Base-by-base conservation (phyloP, 2,888 invertebrate species). In the Chrysolina haemoptera region DNA sequence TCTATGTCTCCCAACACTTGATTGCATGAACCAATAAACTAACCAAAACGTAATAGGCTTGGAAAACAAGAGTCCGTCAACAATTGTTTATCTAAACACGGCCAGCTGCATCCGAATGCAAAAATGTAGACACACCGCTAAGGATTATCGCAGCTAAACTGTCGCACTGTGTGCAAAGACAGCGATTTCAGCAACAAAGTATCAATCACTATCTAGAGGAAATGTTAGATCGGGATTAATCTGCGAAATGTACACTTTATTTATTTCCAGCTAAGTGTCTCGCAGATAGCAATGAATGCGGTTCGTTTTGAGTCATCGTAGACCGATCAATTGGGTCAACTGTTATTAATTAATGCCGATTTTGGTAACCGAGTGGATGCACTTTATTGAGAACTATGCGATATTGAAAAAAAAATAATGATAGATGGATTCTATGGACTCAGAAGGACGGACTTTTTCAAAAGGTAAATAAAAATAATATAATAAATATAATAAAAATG, bases 141-240 rank as follows among this genome's bases (percentile, higher is more conserved):
- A 27, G n/a, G 35, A 27, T 35, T 35, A 59, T 59, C 59, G 59
- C 59, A 35, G 27, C 27, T n/a, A 22, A 59, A 59, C n/a, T 35
- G 59, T 59, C 59, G 66, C 66, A 22, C 16, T 35, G 35, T 40
- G 10, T 53, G 67, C 67, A 67, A 18, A 14, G 67, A 53, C 64
- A 64, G 64, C 64, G 63, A 73, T 55, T 72, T 63, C 48, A 35
- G 64, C 53, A 48, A 74, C 74, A 74, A 70, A 64, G 74, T 74
- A 69, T 53, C 35, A 70, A 74, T 70, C 55, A 65, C 64, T 53
- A 59, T 73, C 50, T 55, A 66, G 62, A 68, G 70, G 68, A 73
- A 66, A 70, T 73, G 70, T 73, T 59, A 70, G 70, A 55, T 73
- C 41, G 41, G 40, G 55, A 35, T 11, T 71, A 62, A 69, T 62